Evolutionary conservation across 2,888 invertebrate species (phyloP).

Genomic region (Phlogophora meticulosa): DNA sequence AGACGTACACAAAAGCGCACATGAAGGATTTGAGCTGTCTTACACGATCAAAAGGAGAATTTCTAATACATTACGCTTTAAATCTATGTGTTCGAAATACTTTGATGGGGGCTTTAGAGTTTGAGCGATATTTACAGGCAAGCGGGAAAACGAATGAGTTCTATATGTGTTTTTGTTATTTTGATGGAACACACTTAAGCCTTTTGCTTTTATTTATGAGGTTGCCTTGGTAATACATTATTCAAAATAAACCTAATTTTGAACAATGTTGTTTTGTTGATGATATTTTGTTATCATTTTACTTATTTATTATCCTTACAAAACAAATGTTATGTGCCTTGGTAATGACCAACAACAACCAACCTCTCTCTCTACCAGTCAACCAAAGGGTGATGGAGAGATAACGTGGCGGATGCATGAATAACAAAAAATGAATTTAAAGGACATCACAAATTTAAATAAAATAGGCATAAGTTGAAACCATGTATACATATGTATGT

Average conservation of each 20-base stretch:
- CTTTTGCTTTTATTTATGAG: conserved; percentile 7
- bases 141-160: conserved; percentile 6
- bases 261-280: not conserved
- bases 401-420: too few species aligned
- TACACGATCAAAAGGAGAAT: conserved; percentile 53
- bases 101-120: conserved; percentile 46
- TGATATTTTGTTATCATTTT: too few species aligned
- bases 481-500: too few species aligned
- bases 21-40: conserved; percentile 45
- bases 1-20: conserved; percentile 42
- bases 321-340: too few species aligned
- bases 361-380: too few species aligned
- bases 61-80: conserved; percentile 62
- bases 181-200: conserved; percentile 9
- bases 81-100: conserved; percentile 48
- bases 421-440: too few species aligned
- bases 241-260: not conserved
- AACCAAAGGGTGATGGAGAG: too few species aligned
- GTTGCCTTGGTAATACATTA: not conserved
- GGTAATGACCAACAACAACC: too few species aligned
- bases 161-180: conserved; percentile 29
- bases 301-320: too few species aligned
- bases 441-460: too few species aligned
- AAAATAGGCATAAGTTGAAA: too few species aligned
- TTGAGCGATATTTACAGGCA: conserved; percentile 11